These are phyloP conservation scores for Corythoichthys haematopterus DNA, from an alignment of 2,113 vertebrate genomes.

Conservation along the genomic window DNA sequence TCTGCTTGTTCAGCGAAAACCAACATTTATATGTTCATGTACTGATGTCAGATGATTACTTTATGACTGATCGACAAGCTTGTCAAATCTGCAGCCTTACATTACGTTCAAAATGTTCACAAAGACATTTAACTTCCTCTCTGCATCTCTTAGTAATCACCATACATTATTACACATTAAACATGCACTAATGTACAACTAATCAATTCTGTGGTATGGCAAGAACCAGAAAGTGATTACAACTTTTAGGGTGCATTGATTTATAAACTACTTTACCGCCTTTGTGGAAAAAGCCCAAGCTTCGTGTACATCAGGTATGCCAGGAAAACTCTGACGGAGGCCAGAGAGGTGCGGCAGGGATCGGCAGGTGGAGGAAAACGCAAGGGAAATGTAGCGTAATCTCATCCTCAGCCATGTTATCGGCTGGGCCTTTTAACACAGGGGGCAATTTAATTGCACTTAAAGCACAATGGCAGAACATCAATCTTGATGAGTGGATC, in stretches of 20 bases:
- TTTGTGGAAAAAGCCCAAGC: conserved; percentile 39
- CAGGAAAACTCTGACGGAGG: conserved; percentile 17
- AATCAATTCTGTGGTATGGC: conserved; percentile 62
- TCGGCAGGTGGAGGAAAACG: conserved; percentile 53
- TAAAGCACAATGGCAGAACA: conserved; percentile 81
- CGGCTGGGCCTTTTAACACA: conserved; percentile 69
- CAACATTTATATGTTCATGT: conserved; percentile 33
- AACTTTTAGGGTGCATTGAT: conserved; percentile 65
- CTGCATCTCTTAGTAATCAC: conserved; percentile 44
- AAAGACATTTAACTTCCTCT: conserved; percentile 56
- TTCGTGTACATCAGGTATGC: conserved; percentile 44
- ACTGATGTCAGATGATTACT: conserved; percentile 23
- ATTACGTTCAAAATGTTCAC: conserved; percentile 47
- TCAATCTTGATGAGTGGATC: conserved; percentile 84
- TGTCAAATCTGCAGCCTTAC: conserved; percentile 41
- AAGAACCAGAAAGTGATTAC: conserved; percentile 58
- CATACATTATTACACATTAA: conserved; percentile 67
- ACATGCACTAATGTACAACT: conserved; percentile 65
- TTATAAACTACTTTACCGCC: conserved; percentile 57
- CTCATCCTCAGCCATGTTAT: conserved; percentile 61
- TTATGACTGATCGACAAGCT: conserved; percentile 22
- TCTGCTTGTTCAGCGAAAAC: conserved; percentile 28
- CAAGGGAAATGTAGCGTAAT: conserved; percentile 66
- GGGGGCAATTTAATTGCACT: conserved; percentile 81
- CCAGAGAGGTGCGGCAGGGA: conserved; percentile 43